A percentile compares a stretch with the other conserved stretches of the same genome.
Evolutionary conservation across 2,888 invertebrate species (phyloP).

Genomic region (Acanthopleura granulata): DNA sequence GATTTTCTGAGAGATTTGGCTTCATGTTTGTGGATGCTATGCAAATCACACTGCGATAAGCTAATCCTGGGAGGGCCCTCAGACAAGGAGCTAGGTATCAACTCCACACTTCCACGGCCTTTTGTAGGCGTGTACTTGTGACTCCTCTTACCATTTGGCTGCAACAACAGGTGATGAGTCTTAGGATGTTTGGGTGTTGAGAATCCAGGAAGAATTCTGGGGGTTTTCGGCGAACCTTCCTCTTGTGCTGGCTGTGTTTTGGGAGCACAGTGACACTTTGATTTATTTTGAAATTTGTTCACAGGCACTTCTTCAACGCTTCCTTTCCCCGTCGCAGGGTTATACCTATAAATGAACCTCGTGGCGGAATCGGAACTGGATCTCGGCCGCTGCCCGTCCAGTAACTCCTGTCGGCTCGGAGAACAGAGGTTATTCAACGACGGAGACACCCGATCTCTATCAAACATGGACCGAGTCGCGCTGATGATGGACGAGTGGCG

Average conservation of each 20-base stretch:
- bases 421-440: conserved; percentile 3
- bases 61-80: conserved; percentile 9
- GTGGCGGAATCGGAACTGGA: conserved; percentile 14
- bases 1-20: neutral
- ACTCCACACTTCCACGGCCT: conserved; percentile 1
- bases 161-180: conserved; percentile 1
- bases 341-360: conserved; percentile 13
- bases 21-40: neutral
- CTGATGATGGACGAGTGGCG: neutral
- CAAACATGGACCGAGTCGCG: neutral
- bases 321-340: conserved; percentile 12
- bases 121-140: conserved; percentile 13
- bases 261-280: neutral
- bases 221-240: neutral
- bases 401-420: neutral
- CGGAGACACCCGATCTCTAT: neutral
- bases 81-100: conserved; percentile 2
- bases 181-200: conserved; percentile 2
- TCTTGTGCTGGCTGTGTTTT: neutral
- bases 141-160: neutral
- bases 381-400: conserved; percentile 6
- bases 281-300: neutral
- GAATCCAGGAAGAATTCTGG: neutral
- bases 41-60: conserved; percentile 11
- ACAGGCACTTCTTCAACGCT: conserved; percentile 17